Evolutionary conservation across 2,113 vertebrate genomes (phyloP).

Genomic region (Nerophis ophidion): DNA sequence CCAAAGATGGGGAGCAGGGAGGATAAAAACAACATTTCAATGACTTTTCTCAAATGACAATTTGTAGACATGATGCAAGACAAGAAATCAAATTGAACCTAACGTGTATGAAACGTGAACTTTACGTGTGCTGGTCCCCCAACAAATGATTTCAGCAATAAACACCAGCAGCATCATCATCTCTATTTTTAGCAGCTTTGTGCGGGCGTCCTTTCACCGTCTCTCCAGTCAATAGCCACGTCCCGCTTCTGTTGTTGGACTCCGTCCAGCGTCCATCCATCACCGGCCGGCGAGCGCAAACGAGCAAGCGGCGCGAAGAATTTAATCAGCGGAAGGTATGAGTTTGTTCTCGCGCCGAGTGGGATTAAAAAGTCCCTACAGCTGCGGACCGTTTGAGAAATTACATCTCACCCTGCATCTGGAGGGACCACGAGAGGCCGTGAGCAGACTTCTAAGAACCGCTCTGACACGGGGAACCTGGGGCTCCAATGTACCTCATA

Average conservation of each 20-base stretch:
- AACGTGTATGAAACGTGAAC: no score
- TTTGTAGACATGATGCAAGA: no score
- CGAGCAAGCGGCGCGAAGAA: conserved; percentile 26
- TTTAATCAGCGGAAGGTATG: conserved; percentile 27
- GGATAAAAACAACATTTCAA: no score
- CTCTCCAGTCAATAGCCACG: conserved; percentile 14
- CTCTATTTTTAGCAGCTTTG: conserved; percentile 47
- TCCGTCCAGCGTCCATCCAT: conserved; percentile 29
- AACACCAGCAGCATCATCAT: neutral
- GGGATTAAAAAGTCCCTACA: conserved; percentile 36
- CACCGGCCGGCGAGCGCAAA: conserved; percentile 1
- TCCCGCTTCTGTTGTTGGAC: conserved; percentile 32
- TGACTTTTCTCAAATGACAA: no score
- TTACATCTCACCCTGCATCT: neutral
- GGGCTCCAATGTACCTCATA: no score
- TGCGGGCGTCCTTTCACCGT: conserved; percentile 16
- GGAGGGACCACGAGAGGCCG: no score
- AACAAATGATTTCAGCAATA: no score
- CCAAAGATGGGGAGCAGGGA: no score
- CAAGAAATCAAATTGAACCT: no score
- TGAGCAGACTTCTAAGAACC: no score
- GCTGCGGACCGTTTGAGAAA: neutral
- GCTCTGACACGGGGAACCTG: no score
- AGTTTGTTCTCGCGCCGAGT: neutral
- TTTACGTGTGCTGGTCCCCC: no score